Conservation (phyloP, 2,797 vertebrate species). For the Sandelia bainsii region DNA sequence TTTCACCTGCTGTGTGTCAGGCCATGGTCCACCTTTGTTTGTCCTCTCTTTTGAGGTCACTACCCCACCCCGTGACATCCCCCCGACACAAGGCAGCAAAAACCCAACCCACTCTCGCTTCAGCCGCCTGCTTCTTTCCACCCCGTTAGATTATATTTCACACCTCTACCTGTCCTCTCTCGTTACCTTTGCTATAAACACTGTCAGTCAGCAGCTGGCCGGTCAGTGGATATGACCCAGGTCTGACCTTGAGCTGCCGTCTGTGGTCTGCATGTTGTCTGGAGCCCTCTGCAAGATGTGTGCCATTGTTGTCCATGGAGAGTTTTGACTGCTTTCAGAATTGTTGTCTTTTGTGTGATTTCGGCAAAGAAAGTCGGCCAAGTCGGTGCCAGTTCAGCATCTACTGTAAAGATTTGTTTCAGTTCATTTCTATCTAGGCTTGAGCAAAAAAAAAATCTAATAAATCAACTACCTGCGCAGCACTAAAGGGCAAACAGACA, state of each 20-base stretch:
- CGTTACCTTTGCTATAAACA: conserved; percentile 60
- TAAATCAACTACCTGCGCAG: too few species aligned
- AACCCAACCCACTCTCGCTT: background rate
- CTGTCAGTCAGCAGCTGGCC: conserved; percentile 44
- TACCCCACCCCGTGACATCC: conserved; percentile 3
- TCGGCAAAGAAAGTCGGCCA: too few species aligned
- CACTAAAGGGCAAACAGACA: too few species aligned
- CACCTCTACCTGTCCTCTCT: conserved; percentile 70
- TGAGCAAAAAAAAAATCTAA: too few species aligned
- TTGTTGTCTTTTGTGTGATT: too few species aligned
- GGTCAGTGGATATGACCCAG: conserved; percentile 58
- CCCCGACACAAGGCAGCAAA: background rate
- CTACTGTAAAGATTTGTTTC: too few species aligned
- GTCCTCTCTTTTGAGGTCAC: conserved; percentile 26
- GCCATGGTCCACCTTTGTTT: background rate
- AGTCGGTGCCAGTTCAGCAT: too few species aligned
- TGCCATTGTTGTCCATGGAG: too few species aligned
- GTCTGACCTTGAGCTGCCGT: conserved; percentile 63
- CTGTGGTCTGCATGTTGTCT: conserved; percentile 30
- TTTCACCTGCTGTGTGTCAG: background rate
- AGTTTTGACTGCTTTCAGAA: too few species aligned
- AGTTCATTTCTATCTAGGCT: too few species aligned
- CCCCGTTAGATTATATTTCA: conserved; percentile 78
- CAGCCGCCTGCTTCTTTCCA: conserved; percentile 24
- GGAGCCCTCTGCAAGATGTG: conserved; percentile 10